Percentiles rank a stretch among this genome's conserved stretches.
Evolutionary conservation across 1,140 invertebrate genomes (phyloP).

Genomic region (Drosophila ogumai): DNA sequence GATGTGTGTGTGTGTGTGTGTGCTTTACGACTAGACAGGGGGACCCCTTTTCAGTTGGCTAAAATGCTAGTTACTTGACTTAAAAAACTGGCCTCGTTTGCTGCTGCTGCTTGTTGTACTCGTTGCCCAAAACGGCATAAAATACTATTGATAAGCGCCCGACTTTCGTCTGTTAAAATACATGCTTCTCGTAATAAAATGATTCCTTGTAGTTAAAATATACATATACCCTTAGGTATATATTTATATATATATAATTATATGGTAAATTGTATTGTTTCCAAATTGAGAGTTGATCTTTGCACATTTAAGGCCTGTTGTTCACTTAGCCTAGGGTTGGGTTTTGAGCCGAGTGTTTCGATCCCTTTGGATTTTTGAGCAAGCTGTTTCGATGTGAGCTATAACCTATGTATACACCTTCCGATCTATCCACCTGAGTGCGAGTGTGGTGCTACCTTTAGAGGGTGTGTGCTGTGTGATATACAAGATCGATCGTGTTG

Average conservation of each 20-base stretch:
- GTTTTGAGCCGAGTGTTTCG: slow-evolving; percentile 32
- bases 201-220: slow-evolving; percentile 66
- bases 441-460: slow-evolving; percentile 11
- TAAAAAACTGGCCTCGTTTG: slow-evolving; percentile 53
- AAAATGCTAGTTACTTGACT: slow-evolving; percentile 46
- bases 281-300: slow-evolving; percentile 76
- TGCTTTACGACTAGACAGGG: slow-evolving; percentile 63
- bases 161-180: slow-evolving; percentile 63
- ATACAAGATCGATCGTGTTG: slow-evolving; percentile 44
- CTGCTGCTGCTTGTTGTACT: slow-evolving; percentile 44
- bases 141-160: slow-evolving; percentile 66
- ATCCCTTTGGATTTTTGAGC: slow-evolving; percentile 59
- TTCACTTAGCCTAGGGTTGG: slow-evolving; percentile 56
- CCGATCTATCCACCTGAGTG: slow-evolving; percentile 33
- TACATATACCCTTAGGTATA: slow-evolving; percentile 44
- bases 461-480: slow-evolving; percentile 26
- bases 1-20: slow-evolving; percentile 43
- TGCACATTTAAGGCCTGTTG: slow-evolving; percentile 82
- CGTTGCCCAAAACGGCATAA: slow-evolving; percentile 70
- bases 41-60: slow-evolving; percentile 13
- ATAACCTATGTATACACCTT: slow-evolving; percentile 40
- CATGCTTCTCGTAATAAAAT: slow-evolving; percentile 54
- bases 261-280: slow-evolving; percentile 57
- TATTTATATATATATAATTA: slow-evolving; percentile 14
- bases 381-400: slow-evolving; percentile 53